Conservation (phyloP, 2,797 vertebrate genomes). For the Thunnus albacares region DNA sequence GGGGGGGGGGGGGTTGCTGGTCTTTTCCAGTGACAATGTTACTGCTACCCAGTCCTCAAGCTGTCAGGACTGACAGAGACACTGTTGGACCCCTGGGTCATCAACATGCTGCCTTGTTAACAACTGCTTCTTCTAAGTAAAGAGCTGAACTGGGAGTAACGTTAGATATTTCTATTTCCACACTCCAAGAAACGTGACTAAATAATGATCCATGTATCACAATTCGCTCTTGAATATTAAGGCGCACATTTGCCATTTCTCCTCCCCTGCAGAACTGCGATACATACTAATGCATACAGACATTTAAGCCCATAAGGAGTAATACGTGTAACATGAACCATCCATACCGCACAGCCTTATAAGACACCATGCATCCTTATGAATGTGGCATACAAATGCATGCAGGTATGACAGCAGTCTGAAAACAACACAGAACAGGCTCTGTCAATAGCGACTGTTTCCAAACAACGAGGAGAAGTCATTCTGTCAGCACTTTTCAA, state of each 20-base stretch:
- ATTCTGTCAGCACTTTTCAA: conserved; percentile 81
- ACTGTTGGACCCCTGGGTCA: conserved; percentile 60
- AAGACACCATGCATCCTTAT: conserved; percentile 12
- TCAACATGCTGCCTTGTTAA: conserved; percentile 63
- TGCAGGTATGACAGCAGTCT: conserved; percentile 46
- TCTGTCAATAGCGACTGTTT: conserved; percentile 58
- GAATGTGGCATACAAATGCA: conserved; percentile 27
- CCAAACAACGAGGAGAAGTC: conserved; percentile 62
- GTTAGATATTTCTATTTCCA: conserved; percentile 3
- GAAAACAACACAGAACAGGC: conserved; percentile 51
- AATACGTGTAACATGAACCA: conserved; percentile 38
- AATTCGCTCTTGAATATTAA: conserved; percentile 24
- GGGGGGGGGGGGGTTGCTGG: neutral
- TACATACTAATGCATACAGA: conserved; percentile 51
- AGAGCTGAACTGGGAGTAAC: conserved; percentile 14
- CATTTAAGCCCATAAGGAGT: conserved; percentile 46
- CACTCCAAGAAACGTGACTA: conserved; percentile 16
- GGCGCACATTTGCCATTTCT: conserved; percentile 30
- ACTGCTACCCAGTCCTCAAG: conserved; percentile 53
- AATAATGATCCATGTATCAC: conserved; percentile 15
- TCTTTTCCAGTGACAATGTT: conserved; percentile 56
- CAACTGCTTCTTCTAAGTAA: conserved; percentile 24
- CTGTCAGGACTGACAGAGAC: conserved; percentile 67
- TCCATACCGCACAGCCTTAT: conserved; percentile 23
- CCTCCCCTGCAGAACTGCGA: conserved; percentile 28